Conservation (phyloP, 1,140 invertebrate genomes). For the Anagrus nilaparvatae region DNA sequence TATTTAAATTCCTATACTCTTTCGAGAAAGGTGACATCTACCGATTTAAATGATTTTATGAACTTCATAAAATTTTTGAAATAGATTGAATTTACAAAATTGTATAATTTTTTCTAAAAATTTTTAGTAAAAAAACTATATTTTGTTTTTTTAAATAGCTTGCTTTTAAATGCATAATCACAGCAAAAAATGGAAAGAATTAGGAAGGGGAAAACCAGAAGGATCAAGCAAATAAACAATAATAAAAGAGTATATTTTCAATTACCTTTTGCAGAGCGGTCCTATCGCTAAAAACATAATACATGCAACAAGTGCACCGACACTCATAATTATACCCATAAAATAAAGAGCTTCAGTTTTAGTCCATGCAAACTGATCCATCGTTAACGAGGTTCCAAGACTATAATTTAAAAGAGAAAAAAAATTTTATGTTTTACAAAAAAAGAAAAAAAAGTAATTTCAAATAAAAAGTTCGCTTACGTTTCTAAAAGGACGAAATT, state of each 20-base stretch:
- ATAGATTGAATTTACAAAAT: too few species aligned
- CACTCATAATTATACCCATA: constrained; percentile 71
- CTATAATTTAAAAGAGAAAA: constrained; percentile 31
- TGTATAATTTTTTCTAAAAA: too few species aligned
- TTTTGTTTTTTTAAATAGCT: too few species aligned
- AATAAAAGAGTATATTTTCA: too few species aligned
- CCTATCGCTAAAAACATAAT: constrained; percentile 61
- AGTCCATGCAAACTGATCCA: constrained; percentile 85
- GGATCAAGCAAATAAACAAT: neutral
- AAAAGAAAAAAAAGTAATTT: constrained; percentile 1
- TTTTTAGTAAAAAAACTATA: too few species aligned
- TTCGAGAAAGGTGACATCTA: too few species aligned
- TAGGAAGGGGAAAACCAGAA: neutral
- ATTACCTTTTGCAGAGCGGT: constrained; percentile 56
- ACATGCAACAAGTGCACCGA: constrained; percentile 65
- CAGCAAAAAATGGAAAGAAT: too few species aligned
- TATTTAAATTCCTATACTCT: too few species aligned
- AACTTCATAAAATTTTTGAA: too few species aligned
- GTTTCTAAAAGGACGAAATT: constrained; percentile 87
- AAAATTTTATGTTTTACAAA: neutral
- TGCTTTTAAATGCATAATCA: too few species aligned
- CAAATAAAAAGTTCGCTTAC: constrained; percentile 35
- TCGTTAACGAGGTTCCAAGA: constrained; percentile 71
- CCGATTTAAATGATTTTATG: too few species aligned
- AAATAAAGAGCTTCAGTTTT: constrained; percentile 66